A percentile compares a stretch with the other conserved stretches of the same genome.
phyloP scores from a whole-genome alignment of 2,888 invertebrate genomes.

The Scaptomyza parva region DNA sequence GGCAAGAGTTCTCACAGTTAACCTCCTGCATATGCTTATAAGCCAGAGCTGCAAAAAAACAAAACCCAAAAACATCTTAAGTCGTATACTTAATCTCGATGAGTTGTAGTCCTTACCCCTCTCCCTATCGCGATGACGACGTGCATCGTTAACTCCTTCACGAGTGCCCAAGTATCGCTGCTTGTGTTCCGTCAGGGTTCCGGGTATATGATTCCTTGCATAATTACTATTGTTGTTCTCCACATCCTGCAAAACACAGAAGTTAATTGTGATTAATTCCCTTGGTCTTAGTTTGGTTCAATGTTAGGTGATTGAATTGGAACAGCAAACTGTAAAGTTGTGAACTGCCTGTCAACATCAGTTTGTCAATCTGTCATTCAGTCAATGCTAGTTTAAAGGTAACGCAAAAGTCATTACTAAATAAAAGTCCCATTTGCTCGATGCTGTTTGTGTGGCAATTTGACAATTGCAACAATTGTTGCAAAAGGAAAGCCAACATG shows the following conservation, averaged over 20 bases:
- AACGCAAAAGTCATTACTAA: slow-evolving; percentile 66
- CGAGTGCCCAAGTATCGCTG: slow-evolving; percentile 80
- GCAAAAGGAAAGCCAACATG: slow-evolving; percentile 23
- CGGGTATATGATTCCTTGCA: slow-evolving; percentile 79
- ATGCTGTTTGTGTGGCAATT: slow-evolving; percentile 60
- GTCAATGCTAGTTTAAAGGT: slow-evolving; percentile 10
- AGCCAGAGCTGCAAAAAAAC: slow-evolving; percentile 75
- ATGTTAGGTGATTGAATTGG: slow-evolving; percentile 51
- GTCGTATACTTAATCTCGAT: background rate
- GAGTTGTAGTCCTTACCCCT: slow-evolving; percentile 27
- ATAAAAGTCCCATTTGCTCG: slow-evolving; percentile 71
- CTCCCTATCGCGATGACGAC: slow-evolving; percentile 67
- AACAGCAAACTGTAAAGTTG: slow-evolving; percentile 33
- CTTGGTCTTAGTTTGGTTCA: slow-evolving; percentile 11
- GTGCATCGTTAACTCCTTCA: slow-evolving; percentile 77
- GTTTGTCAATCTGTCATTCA: background rate
- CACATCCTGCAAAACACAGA: slow-evolving; percentile 57
- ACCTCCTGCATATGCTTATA: slow-evolving; percentile 80
- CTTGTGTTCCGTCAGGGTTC: slow-evolving; percentile 79
- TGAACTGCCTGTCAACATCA: slow-evolving; percentile 2
- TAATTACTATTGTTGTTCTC: slow-evolving; percentile 71
- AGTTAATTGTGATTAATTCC: slow-evolving; percentile 30
- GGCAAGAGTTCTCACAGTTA: slow-evolving; percentile 77
- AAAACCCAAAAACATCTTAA: background rate
- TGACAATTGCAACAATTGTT: slow-evolving; percentile 76